Percentiles rank a stretch among this genome's conserved stretches.
Evolutionary conservation across 2,113 vertebrate genomes (phyloP).

Genomic region (Elachura formosa): DNA sequence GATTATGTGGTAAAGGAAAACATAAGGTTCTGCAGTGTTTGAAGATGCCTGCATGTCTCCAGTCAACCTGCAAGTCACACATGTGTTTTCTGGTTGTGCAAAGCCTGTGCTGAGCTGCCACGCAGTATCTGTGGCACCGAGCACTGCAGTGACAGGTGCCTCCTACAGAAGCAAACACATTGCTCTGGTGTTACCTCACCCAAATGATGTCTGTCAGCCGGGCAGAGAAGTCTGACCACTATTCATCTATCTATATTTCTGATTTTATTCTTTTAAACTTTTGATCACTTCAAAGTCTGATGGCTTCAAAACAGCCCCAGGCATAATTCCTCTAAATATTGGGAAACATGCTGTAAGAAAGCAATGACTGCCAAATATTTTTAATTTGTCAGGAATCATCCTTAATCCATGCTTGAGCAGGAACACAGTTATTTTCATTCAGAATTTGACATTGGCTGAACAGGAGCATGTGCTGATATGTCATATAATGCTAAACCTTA

Average conservation of each 20-base stretch:
- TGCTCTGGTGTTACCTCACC: background rate
- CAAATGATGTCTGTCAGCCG: background rate
- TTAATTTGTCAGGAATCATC: constrained; percentile 5
- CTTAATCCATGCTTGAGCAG: background rate
- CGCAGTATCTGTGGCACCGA: background rate
- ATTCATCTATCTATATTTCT: background rate
- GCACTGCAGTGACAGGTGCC: background rate
- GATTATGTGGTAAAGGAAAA: background rate
- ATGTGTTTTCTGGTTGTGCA: background rate
- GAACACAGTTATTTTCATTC: background rate
- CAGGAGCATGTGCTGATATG: background rate
- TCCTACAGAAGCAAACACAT: background rate
- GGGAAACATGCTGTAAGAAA: background rate
- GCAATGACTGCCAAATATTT: background rate
- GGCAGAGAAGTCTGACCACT: background rate
- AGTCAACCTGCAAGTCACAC: background rate
- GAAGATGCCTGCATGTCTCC: background rate
- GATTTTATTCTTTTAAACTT: background rate
- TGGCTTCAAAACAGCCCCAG: background rate
- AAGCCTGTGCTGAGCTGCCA: background rate
- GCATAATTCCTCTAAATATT: background rate
- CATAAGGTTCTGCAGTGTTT: background rate
- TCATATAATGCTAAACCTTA: background rate
- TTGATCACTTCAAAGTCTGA: background rate
- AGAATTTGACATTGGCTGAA: background rate